phyloP scores from a whole-genome alignment of 2,888 invertebrate species.

The Tineola bisselliella region DNA sequence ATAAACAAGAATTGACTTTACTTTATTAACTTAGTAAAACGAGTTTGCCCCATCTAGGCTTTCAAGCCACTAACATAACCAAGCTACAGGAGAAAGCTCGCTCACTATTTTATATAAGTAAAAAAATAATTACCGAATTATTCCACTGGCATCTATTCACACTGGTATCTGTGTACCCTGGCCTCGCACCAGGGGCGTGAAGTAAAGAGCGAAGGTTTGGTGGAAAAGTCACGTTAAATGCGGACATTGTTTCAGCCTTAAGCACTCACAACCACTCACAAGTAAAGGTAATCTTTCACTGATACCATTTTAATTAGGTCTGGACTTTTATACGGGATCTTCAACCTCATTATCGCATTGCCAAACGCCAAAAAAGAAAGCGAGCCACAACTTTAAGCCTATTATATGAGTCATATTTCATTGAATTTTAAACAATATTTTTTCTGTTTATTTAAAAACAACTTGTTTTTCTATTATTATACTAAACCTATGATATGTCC shows the following conservation, averaged over 20 bases:
- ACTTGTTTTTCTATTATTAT: too few species aligned
- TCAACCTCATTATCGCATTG: slow-evolving; percentile 15
- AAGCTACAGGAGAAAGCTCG: too few species aligned
- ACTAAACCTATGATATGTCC: too few species aligned
- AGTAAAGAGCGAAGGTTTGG: slow-evolving; percentile 1
- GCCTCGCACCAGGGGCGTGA: slow-evolving; percentile 8
- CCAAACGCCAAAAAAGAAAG: slow-evolving; percentile 12
- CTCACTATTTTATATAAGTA: not conserved
- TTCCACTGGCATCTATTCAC: slow-evolving; percentile 14
- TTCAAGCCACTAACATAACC: too few species aligned
- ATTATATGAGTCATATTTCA: not conserved
- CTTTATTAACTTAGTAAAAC: too few species aligned
- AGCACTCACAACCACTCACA: slow-evolving; percentile 24
- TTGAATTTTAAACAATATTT: not conserved
- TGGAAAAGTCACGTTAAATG: slow-evolving; percentile 5
- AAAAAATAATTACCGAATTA: slow-evolving; percentile 13
- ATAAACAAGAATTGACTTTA: too few species aligned
- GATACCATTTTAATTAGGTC: slow-evolving; percentile 20
- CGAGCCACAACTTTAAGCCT: not conserved
- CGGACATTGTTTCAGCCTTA: not conserved
- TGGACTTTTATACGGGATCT: slow-evolving; percentile 33
- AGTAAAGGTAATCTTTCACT: slow-evolving; percentile 25
- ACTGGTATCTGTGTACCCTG: slow-evolving; percentile 13
- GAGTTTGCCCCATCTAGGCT: too few species aligned
- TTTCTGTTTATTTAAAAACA: not conserved